A percentile compares a stretch with the other conserved stretches of the same genome.
These are phyloP conservation scores for Bombus impatiens DNA, from an alignment of 1,140 invertebrate species.

Conservation along the genomic window DNA sequence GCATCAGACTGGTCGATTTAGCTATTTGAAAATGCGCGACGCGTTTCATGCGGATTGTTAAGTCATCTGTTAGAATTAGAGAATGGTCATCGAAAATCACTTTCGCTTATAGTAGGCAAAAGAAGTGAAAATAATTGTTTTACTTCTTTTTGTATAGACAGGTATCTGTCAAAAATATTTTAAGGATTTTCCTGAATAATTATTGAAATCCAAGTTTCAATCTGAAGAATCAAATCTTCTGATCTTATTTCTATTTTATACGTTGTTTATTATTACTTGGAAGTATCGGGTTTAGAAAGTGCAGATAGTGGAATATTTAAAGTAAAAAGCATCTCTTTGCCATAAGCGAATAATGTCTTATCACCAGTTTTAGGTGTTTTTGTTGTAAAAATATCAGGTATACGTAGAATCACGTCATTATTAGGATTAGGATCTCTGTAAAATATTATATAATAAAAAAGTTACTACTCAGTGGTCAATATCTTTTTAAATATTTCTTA, in stretches of 20 bases:
- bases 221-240: not conserved
- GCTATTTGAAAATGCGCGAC: not conserved
- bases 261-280: not conserved
- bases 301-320: no score
- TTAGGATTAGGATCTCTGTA: not conserved
- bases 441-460: not conserved
- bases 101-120: not conserved
- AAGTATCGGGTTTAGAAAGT: not conserved
- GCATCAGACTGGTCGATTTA: constrained; percentile 10
- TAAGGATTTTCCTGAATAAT: not conserved
- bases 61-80: not conserved
- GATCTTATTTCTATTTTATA: not conserved
- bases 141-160: not conserved
- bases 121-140: not conserved
- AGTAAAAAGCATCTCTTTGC: not conserved
- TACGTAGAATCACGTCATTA: no score
- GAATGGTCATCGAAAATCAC: not conserved
- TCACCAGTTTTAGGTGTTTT: not conserved
- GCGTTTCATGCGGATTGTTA: not conserved
- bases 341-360: not conserved
- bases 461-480: not conserved
- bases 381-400: not conserved
- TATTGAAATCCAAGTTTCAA: not conserved
- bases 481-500: not conserved
- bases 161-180: not conserved